phyloP scores from a whole-genome alignment of 2,888 invertebrate species.

The Xiphydria camelus region DNA sequence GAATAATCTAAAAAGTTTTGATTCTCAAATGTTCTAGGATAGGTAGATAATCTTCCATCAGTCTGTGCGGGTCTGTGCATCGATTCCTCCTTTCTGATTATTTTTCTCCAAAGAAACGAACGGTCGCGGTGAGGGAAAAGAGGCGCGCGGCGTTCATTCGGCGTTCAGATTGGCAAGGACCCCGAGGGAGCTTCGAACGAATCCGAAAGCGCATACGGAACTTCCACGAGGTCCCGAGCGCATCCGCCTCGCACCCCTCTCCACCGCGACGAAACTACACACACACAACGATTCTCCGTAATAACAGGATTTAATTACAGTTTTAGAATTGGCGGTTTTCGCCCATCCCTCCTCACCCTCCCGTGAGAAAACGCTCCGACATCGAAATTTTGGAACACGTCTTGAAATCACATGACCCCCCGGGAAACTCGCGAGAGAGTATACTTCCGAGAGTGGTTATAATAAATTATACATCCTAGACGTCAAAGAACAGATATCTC shows the following conservation, averaged over 20 bases:
- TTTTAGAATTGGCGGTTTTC: conserved; percentile 18
- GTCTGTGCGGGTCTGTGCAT: conserved; percentile 49
- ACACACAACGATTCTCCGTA: conserved; percentile 43
- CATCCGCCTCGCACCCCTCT: conserved; percentile 23
- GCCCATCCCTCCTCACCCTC: too few relatives aligned
- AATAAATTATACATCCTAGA: not conserved
- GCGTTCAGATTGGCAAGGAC: too few relatives aligned
- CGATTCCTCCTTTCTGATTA: conserved; percentile 24
- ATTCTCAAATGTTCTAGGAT: conserved; percentile 1
- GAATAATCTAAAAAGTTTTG: conserved; percentile 5
- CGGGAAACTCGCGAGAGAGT: not conserved
- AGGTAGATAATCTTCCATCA: conserved; percentile 38
- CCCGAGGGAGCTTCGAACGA: too few relatives aligned
- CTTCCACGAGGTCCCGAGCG: too few relatives aligned
- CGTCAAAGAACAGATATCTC: not conserved
- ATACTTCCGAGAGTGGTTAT: not conserved
- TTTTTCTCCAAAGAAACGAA: conserved; percentile 6
- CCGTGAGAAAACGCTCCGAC: conserved; percentile 1
- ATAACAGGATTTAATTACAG: conserved; percentile 16
- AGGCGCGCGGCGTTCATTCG: too few relatives aligned
- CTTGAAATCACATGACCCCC: conserved; percentile 3
- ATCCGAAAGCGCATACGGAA: too few relatives aligned
- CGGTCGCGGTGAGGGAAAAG: too few relatives aligned
- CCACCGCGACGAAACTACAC: conserved; percentile 47
- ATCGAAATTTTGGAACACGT: not conserved